phyloP scores from a whole-genome alignment of 2,797 vertebrate species.

The Acanthurus tractus region DNA sequence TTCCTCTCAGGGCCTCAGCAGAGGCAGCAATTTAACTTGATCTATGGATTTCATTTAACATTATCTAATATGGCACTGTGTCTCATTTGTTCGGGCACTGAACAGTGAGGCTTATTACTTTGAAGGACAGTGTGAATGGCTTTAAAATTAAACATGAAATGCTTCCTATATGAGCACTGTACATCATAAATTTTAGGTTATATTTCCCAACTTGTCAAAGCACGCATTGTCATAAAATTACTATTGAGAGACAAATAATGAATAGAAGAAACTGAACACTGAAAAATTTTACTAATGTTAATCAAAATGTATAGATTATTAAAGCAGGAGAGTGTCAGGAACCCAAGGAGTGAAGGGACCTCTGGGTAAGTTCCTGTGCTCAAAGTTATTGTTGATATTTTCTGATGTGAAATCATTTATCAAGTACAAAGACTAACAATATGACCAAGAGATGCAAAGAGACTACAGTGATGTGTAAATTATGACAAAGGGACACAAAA shows the following conservation, averaged over 20 bases:
- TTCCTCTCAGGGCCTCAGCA: conserved; percentile 43
- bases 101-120: conserved; percentile 69
- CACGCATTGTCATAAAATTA: not conserved
- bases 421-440: not conserved
- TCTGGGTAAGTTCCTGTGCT: not conserved
- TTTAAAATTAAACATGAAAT: conserved; percentile 53
- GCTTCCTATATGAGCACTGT: not conserved
- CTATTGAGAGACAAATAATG: not conserved
- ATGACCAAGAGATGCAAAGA: not conserved
- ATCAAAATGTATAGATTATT: not conserved
- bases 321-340: not conserved
- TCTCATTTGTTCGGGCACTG: conserved; percentile 68
- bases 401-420: not conserved
- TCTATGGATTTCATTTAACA: conserved; percentile 81
- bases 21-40: conserved; percentile 75
- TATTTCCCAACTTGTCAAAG: conserved; percentile 18
- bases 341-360: not conserved
- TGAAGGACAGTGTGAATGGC: conserved; percentile 60
- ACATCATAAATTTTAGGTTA: conserved; percentile 37
- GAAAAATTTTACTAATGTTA: not conserved
- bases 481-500: not conserved
- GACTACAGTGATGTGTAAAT: not conserved
- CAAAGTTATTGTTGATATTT: not conserved
- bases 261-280: not conserved
- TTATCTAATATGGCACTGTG: conserved; percentile 75